Percentiles rank a stretch among this genome's conserved stretches.
These are phyloP conservation scores for Polydrusus tereticollis DNA, from an alignment of 2,888 invertebrate genomes.

Conservation along the genomic window DNA sequence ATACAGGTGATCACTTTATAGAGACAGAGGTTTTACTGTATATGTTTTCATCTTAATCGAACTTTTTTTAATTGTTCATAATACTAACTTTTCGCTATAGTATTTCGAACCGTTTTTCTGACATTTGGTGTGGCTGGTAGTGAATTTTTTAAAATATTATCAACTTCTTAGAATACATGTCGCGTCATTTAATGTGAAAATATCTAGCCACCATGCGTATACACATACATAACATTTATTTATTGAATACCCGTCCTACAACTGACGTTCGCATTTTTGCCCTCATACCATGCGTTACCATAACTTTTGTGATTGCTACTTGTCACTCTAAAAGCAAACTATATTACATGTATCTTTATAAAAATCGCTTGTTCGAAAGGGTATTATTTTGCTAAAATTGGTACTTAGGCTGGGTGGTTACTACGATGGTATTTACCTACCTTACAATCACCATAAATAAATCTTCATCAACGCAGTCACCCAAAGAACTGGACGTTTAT, in stretches of 20 bases:
- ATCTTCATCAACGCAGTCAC: conserved; percentile 13
- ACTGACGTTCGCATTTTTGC: conserved; percentile 1
- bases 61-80: too few species aligned
- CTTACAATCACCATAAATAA: conserved; percentile 9
- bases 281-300: background rate
- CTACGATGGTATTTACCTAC: background rate
- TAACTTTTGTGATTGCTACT: conserved; percentile 8
- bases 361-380: background rate
- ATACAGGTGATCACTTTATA: too few species aligned
- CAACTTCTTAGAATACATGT: background rate
- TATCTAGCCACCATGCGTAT: background rate
- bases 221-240: conserved; percentile 4
- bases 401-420: conserved; percentile 7
- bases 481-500: background rate
- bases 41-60: too few species aligned
- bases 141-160: background rate
- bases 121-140: too few species aligned
- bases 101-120: too few species aligned
- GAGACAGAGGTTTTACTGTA: too few species aligned
- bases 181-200: conserved; percentile 7
- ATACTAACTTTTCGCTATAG: too few species aligned
- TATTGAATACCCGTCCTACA: background rate
- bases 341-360: background rate
- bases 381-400: conserved; percentile 5
- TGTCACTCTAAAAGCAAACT: conserved; percentile 1